These are phyloP conservation scores for Drosophila varians DNA, from an alignment of 1,140 invertebrate genomes.

Conservation along the genomic window DNA sequence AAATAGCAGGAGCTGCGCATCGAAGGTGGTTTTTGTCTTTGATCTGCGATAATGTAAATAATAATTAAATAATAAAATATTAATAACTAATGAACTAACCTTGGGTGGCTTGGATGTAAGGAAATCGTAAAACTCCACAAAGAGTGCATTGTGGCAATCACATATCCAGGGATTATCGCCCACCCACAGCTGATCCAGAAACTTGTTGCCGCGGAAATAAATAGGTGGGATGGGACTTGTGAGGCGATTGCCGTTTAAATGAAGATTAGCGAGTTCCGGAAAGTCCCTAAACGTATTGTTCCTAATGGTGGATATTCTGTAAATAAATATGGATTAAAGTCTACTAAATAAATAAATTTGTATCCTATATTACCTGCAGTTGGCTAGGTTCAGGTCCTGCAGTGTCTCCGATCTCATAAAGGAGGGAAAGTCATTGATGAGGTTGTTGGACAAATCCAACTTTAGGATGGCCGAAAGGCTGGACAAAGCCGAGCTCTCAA, in stretches of 20 bases:
- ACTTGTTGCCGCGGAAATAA: conserved; percentile 86
- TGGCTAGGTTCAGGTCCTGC: conserved; percentile 86
- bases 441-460: conserved; percentile 86
- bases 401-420: conserved; percentile 85
- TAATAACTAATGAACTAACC: conserved; percentile 50
- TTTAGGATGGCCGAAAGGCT: conserved; percentile 84
- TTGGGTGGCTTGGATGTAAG: conserved; percentile 86
- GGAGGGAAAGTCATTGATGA: conserved; percentile 85
- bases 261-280: conserved; percentile 85
- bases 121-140: conserved; percentile 86
- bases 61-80: background rate
- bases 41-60: conserved; percentile 24
- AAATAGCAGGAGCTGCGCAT: conserved; percentile 86
- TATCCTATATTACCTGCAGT: conserved; percentile 58
- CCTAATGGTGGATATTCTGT: conserved; percentile 54
- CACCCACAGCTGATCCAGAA: conserved; percentile 85
- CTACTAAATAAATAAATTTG: background rate
- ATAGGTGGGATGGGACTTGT: conserved; percentile 85
- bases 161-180: conserved; percentile 90
- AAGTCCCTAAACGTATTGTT: conserved; percentile 85
- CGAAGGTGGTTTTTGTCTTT: conserved; percentile 79
- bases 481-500: conserved; percentile 85
- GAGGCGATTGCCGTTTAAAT: conserved; percentile 88
- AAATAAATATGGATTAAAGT: background rate
- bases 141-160: conserved; percentile 85